Conservation (phyloP, 37 sponge, comb jelly and placozoan species). For the Trichoplax adhaerens region DNA sequence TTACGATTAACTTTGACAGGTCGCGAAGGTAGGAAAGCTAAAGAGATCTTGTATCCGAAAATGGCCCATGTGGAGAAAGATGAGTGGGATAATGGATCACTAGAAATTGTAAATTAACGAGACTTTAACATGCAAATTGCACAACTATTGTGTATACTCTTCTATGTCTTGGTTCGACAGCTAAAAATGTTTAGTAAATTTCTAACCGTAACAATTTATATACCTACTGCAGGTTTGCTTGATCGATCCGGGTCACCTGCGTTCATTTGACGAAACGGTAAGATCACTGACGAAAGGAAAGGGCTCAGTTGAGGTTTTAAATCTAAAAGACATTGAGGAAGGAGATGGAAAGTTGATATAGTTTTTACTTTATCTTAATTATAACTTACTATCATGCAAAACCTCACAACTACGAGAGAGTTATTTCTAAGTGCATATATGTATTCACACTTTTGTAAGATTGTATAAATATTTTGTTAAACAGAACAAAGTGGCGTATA, state of each 20-base stretch:
- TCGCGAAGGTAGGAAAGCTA: constrained; percentile 50
- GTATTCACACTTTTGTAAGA: no score
- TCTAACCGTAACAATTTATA: background rate
- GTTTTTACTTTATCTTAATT: background rate
- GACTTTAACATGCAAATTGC: constrained; percentile 3
- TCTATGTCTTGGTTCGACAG: background rate
- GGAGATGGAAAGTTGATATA: constrained; percentile 39
- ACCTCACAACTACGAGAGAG: no score
- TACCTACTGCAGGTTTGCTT: constrained; percentile 37
- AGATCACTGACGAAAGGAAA: constrained; percentile 51
- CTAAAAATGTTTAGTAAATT: background rate
- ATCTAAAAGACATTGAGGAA: constrained; percentile 74
- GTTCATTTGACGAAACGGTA: constrained; percentile 60
- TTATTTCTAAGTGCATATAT: no score
- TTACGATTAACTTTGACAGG: constrained; percentile 41
- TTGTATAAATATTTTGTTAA: no score
- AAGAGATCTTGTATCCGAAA: constrained; percentile 43
- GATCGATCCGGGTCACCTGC: constrained; percentile 64
- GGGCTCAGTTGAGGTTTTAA: constrained; percentile 69
- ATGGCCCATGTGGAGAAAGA: constrained; percentile 46
- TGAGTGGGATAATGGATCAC: constrained; percentile 40
- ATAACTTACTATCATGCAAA: no score
- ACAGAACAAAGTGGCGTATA: no score
- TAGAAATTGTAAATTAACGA: constrained; percentile 46
- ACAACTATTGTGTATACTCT: constrained; percentile 11